Conservation (phyloP, 2,113 vertebrate genomes). For the Daboia siamensis region DNA sequence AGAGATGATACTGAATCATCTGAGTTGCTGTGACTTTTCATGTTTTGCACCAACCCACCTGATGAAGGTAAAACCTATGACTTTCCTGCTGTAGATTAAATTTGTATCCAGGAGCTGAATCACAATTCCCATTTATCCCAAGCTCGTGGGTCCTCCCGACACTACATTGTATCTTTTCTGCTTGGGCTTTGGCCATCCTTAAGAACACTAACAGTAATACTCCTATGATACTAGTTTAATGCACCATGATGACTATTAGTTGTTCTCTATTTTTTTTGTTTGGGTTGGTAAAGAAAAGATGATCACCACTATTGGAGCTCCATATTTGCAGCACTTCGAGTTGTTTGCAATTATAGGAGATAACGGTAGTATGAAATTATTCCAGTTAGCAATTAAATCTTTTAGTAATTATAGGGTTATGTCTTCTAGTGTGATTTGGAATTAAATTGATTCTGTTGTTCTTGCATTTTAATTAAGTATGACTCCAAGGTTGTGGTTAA, state of each 20-base stretch:
- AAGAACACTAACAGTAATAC: constrained; percentile 7
- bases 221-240: constrained; percentile 17
- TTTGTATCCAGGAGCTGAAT: background rate
- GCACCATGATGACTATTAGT: constrained; percentile 7
- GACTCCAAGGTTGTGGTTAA: background rate
- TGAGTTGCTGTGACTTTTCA: background rate
- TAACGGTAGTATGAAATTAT: background rate
- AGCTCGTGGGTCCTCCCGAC: background rate
- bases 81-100: background rate
- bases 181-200: background rate
- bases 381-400: constrained; percentile 2
- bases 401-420: background rate
- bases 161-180: background rate
- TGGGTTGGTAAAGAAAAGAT: constrained; percentile 18
- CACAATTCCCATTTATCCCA: background rate
- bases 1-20: too few relatives aligned
- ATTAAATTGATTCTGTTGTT: background rate
- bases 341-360: background rate
- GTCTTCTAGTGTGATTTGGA: background rate
- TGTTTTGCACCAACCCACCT: background rate
- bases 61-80: background rate
- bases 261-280: constrained; percentile 4
- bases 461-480: background rate
- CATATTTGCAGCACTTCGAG: background rate
- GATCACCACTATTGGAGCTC: background rate